Conservation (phyloP, 2,888 invertebrate species). For the Parelbella ahira region DNA sequence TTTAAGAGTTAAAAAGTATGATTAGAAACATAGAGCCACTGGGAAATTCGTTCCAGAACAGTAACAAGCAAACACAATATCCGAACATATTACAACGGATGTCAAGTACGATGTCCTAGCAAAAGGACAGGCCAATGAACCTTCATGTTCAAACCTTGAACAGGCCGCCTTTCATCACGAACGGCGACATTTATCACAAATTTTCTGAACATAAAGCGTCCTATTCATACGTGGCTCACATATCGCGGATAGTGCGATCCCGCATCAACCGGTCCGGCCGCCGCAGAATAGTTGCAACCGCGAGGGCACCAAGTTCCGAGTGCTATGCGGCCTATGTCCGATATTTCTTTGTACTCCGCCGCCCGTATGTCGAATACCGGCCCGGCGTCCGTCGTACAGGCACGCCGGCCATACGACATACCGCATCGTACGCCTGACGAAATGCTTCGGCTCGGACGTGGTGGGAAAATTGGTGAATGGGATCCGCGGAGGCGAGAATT, state of each 20-base stretch:
- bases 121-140: too few relatives aligned
- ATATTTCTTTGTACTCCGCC: slow-evolving; percentile 66
- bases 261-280: slow-evolving; percentile 60
- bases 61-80: too few relatives aligned
- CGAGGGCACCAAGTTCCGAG: slow-evolving; percentile 55
- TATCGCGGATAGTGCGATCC: slow-evolving; percentile 22
- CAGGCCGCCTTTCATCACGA: slow-evolving; percentile 12
- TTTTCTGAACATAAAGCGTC: slow-evolving; percentile 17
- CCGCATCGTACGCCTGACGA: slow-evolving; percentile 42
- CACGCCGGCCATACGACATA: slow-evolving; percentile 40
- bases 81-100: too few relatives aligned
- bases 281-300: slow-evolving; percentile 63
- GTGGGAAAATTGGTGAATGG: slow-evolving; percentile 37
- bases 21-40: too few relatives aligned
- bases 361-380: slow-evolving; percentile 33
- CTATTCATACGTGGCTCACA: slow-evolving; percentile 23
- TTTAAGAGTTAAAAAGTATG: too few relatives aligned
- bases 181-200: slow-evolving; percentile 20
- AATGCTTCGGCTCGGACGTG: slow-evolving; percentile 31
- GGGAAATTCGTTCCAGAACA: too few relatives aligned
- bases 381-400: slow-evolving; percentile 42
- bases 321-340: slow-evolving; percentile 65
- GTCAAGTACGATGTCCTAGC: too few relatives aligned
- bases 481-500: slow-evolving; percentile 26
- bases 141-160: slow-evolving; percentile 15